Conservation (phyloP, 2,113 vertebrate genomes). For the Brachionichthys hirsutus region DNA sequence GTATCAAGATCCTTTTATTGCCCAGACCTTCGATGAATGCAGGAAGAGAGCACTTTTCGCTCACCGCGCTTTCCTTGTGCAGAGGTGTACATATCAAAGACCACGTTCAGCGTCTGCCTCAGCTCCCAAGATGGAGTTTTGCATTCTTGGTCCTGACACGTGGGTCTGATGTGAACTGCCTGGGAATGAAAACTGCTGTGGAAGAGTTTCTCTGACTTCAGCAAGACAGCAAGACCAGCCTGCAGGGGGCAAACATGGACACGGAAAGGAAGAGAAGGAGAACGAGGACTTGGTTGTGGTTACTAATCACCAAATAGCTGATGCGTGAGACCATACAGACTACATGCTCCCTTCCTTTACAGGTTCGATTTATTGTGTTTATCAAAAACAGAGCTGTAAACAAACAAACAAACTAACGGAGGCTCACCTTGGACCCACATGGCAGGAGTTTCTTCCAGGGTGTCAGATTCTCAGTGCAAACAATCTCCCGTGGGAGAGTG, state of each 20-base stretch:
- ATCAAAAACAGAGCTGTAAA: not conserved
- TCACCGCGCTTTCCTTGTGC: conserved; percentile 90
- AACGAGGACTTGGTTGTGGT: too few relatives aligned
- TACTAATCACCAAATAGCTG: too few relatives aligned
- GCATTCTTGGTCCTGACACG: conserved; percentile 87
- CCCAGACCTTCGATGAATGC: not conserved
- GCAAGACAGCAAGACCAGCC: conserved; percentile 91
- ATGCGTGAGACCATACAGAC: too few relatives aligned
- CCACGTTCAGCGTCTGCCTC: conserved; percentile 90
- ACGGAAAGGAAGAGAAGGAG: not conserved
- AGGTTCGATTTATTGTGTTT: too few relatives aligned
- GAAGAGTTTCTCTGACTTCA: conserved; percentile 95
- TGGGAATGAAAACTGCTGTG: conserved; percentile 97
- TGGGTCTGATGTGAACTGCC: conserved; percentile 90
- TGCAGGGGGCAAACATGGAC: conserved; percentile 39
- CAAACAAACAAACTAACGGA: not conserved
- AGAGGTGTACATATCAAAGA: conserved; percentile 88
- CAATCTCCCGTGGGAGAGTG: conserved; percentile 90
- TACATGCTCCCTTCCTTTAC: too few relatives aligned
- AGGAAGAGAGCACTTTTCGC: not conserved
- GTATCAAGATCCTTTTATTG: too few relatives aligned
- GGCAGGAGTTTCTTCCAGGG: conserved; percentile 98
- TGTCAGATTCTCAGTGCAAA: conserved; percentile 97
- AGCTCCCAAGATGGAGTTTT: conserved; percentile 90
- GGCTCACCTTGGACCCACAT: conserved; percentile 90